Evolutionary conservation across 2,797 vertebrate species (phyloP).

Genomic region (Lutjanus campechanus): DNA sequence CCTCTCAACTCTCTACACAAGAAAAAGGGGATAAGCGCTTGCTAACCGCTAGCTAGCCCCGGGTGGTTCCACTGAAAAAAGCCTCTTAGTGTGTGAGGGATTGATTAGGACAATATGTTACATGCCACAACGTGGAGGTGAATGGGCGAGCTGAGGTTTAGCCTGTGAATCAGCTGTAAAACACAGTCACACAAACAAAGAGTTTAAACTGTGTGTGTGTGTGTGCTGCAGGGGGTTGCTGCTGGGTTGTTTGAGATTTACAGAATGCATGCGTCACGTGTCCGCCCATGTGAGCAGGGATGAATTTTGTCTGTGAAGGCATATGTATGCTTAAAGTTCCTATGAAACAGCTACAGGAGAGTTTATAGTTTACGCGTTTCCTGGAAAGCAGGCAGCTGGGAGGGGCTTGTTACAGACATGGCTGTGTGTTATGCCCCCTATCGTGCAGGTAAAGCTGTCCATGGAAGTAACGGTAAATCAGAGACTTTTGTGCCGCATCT

Average conservation of each 20-base stretch:
- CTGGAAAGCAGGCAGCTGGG: too few relatives aligned
- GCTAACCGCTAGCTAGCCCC: constrained; percentile 53
- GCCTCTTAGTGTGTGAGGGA: constrained; percentile 77
- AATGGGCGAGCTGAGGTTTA: constrained; percentile 46
- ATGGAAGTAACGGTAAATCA: too few relatives aligned
- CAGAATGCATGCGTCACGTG: constrained; percentile 18
- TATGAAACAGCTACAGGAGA: too few relatives aligned
- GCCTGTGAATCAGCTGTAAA: constrained; percentile 65
- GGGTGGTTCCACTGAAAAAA: constrained; percentile 65
- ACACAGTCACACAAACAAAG: constrained; percentile 51
- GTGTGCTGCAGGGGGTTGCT: constrained; percentile 11
- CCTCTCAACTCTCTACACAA: constrained; percentile 45
- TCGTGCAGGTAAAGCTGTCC: too few relatives aligned
- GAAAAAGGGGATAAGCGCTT: constrained; percentile 62
- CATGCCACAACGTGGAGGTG: constrained; percentile 62
- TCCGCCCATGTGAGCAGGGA: constrained; percentile 18
- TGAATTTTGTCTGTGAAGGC: constrained; percentile 1
- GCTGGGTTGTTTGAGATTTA: constrained; percentile 43
- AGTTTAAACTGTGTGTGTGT: constrained; percentile 1
- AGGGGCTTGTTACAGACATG: too few relatives aligned
- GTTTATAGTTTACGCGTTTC: too few relatives aligned
- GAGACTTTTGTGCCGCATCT: too few relatives aligned
- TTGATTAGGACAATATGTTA: constrained; percentile 76
- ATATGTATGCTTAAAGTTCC: constrained; percentile 5
- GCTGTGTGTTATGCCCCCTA: too few relatives aligned